phyloP scores from a whole-genome alignment of 2,113 vertebrate species.

The Cacatua alba region DNA sequence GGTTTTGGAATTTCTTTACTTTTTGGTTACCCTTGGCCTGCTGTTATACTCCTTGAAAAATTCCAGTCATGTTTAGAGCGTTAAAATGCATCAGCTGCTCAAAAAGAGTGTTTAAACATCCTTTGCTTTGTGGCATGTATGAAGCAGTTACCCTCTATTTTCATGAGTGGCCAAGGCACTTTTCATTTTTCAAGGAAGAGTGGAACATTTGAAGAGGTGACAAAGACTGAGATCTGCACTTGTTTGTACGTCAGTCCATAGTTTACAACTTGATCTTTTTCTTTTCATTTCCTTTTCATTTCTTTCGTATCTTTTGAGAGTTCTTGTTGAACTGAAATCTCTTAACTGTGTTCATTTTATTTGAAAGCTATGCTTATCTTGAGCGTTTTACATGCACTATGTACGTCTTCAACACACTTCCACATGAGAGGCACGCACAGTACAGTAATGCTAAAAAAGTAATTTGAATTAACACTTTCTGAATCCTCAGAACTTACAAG shows the following conservation, averaged over 20 bases:
- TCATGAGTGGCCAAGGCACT: background rate
- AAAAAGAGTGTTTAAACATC: background rate
- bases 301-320: background rate
- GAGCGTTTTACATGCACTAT: background rate
- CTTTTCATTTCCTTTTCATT: background rate
- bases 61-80: background rate
- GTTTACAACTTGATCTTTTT: background rate
- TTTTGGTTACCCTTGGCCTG: background rate
- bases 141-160: background rate
- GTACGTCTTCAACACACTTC: background rate
- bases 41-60: background rate
- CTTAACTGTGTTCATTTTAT: background rate
- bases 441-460: background rate
- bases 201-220: background rate
- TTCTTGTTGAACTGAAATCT: background rate
- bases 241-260: background rate
- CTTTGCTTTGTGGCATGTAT: background rate
- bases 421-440: accelerated
- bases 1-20: background rate
- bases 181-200: background rate
- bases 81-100: background rate
- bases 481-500: background rate
- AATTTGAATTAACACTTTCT: background rate
- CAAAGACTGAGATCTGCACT: background rate
- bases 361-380: background rate